Evolutionary conservation across 1,140 invertebrate genomes (phyloP), one percentile per base, ranked within the genome.

Genomic region (Sycophaga agraensis): DNA sequence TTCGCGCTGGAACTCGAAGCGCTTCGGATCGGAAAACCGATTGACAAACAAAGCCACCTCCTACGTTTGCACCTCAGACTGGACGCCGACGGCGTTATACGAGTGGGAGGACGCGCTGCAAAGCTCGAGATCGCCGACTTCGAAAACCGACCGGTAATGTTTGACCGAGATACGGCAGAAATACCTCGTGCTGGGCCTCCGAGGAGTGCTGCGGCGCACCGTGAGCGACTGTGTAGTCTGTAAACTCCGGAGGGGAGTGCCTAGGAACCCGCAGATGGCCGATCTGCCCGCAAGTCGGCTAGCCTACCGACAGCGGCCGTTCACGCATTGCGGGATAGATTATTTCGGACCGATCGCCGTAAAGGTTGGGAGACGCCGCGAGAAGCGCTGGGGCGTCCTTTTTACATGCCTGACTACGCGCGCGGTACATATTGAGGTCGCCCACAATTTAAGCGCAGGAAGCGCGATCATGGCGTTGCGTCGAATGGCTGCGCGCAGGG

Each of bases 371-470:
- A 26, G 71, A 46, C 51, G 65, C 0, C 57, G 19, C 12, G 64
- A 73, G 11, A 80, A 78, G 45, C 46, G 71, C 9, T 80, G 68
- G 46, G 64, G 75, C 4, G 69, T 64, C 14, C 22, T 83, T 2
- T 73, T 72, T 28, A 70, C 67, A 0, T 72, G 68, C 46, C 16
- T 72, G 8, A 65, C 64, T 0, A 61, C 65, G 1, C 26, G 67
- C 34, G 71, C 68, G 1, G 56, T 72, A 9, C 68, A 73, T 22
- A 21, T 74, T 2, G 70, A 74, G 50, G 9, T 74, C 1, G 68
- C 65, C 0, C 6, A 39, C 14, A 46, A 43, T 16, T 59, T 71
- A 14, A 64, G 49, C 53, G 7, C 1, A 11, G 11, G 46, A 22
- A 40, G 12, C 59, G 66, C 1, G 71, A 75, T 53, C 70, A 73